Base-by-base conservation (phyloP, 2,113 vertebrate genomes). In the Xiphophorus maculatus region DNA sequence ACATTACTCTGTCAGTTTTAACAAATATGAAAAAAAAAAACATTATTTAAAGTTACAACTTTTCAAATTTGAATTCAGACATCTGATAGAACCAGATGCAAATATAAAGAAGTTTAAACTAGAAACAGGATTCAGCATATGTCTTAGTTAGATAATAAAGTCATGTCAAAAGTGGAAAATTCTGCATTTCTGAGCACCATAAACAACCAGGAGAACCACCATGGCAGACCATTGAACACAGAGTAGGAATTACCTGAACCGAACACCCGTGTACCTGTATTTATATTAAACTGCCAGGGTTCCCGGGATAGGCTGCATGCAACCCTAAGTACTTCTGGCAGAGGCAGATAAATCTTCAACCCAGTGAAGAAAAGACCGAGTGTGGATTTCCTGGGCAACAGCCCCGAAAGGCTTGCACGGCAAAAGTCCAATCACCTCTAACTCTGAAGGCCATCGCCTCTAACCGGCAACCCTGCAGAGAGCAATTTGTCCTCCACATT, bases 401-500 rank as follows among this genome's bases (percentile, higher is more conserved):
- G 13, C 5, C 69, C 74, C 64, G 9, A 61, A 73, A 73, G 69
- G 19, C 30, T 51, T 0, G 11, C 1, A 22, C 13, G 11, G 65
- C 44, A 58, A 48, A 1, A 4, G 67, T 63, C 60, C 69, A 75
- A 72, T 77, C 61, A 69, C 33, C 77, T 73, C 35, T 71, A 82
- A 87, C 69, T 79, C 73, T 70, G 66, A 79, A 32, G 8, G 19
- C 51, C 22, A 11, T 58, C 10, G 51, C 40, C 66, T 69, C 68
- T 29, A 69, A 88, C 86, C 84, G 69, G 77, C 77, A 69, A 6
- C 48, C 73, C 66, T 44, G 12, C 73, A 14, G 83, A 74, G 73
- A 73, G 76, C 67, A 61, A 84, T 87, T 79, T 69, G 27, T 69
- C 77, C 63, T 19, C 22, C 17, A 72, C 68, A 62, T 42, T 68